Evolutionary conservation across 2,113 vertebrate species (phyloP).

Genomic region (Empidonax traillii): DNA sequence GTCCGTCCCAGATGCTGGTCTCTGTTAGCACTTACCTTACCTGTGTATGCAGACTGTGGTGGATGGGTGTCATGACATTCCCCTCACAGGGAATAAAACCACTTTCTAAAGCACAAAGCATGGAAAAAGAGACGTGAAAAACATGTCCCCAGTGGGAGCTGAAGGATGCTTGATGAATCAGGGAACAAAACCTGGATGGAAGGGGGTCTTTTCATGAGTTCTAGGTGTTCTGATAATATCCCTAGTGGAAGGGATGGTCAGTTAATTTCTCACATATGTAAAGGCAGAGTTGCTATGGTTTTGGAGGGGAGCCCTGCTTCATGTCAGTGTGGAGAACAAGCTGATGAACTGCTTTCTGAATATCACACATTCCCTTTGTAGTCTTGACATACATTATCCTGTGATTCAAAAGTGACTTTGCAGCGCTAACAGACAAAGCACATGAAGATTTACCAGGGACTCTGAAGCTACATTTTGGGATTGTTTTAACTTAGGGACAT

Average conservation of each 20-base stretch:
- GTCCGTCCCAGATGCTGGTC: neutral
- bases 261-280: neutral
- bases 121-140: neutral
- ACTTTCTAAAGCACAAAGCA: neutral
- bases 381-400: fast-evolving
- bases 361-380: neutral
- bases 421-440: neutral
- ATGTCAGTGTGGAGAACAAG: neutral
- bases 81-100: neutral
- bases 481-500: neutral
- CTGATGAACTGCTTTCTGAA: neutral
- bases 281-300: neutral
- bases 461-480: neutral
- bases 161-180: neutral
- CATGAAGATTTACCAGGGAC: neutral
- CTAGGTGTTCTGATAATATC: neutral
- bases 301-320: neutral
- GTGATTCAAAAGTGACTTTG: neutral
- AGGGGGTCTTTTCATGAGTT: neutral
- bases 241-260: neutral
- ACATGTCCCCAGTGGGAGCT: neutral
- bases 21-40: neutral
- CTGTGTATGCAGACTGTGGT: neutral
- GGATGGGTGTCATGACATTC: neutral
- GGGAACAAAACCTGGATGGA: neutral